Conservation (phyloP, 2,888 invertebrate species). For the Acleris literana region DNA sequence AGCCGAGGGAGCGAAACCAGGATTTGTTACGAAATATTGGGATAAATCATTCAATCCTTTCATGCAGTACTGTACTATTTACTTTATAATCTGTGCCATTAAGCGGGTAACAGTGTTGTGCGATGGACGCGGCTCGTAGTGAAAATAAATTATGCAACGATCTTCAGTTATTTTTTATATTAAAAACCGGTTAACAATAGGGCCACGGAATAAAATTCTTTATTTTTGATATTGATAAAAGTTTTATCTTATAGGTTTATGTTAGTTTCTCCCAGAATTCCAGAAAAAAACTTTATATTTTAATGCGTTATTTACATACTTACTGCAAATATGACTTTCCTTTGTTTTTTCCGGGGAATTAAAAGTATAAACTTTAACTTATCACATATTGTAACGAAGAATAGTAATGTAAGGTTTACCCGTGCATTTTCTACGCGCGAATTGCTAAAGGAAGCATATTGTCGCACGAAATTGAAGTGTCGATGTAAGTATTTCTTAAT, state of each 20-base stretch:
- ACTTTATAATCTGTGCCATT: neutral
- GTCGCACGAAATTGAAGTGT: conserved; percentile 87
- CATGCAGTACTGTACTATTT: no score
- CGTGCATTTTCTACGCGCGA: conserved; percentile 70
- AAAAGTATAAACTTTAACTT: conserved; percentile 55
- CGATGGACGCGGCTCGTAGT: neutral
- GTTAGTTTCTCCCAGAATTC: neutral
- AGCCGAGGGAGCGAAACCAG: no score
- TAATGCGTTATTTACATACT: conserved; percentile 8
- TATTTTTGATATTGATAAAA: neutral
- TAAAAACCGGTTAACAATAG: neutral
- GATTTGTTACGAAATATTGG: no score
- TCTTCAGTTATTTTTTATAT: conserved; percentile 39
- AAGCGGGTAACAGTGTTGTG: conserved; percentile 19
- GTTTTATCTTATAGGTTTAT: neutral
- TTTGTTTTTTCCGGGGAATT: conserved; percentile 50
- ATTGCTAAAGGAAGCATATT: conserved; percentile 84
- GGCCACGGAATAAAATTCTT: neutral
- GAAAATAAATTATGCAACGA: conserved; percentile 47
- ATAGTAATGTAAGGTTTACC: conserved; percentile 40
- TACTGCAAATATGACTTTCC: conserved; percentile 48
- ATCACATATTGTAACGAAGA: conserved; percentile 49
- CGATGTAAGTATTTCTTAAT: conserved; percentile 84
- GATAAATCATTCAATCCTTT: no score
- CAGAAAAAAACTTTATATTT: neutral